phyloP scores from a whole-genome alignment of 2,888 invertebrate species.

The Acrocyrtus sp. region DNA sequence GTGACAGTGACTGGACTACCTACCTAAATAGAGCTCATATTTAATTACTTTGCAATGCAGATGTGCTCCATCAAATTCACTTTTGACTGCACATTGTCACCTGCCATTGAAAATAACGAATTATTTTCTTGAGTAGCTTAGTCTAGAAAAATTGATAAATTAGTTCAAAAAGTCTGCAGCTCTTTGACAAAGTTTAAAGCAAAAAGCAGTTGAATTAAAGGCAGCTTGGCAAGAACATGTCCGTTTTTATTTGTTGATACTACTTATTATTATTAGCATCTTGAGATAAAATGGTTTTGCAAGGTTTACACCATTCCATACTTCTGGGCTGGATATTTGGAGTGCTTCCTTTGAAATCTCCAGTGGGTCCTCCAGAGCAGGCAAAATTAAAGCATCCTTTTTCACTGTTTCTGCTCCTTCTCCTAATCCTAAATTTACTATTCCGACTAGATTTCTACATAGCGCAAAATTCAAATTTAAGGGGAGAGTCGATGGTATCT shows the following conservation, averaged over 20 bases:
- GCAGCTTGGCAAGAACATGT: too few relatives aligned
- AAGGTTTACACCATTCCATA: slow-evolving; percentile 32
- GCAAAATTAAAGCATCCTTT: slow-evolving; percentile 14
- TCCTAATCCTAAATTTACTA: slow-evolving; percentile 7
- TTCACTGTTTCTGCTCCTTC: slow-evolving; percentile 1
- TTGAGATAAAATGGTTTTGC: slow-evolving; percentile 44
- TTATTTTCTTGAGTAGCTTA: too few relatives aligned
- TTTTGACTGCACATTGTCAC: too few relatives aligned
- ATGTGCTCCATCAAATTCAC: too few relatives aligned
- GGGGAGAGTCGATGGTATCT: slow-evolving; percentile 22
- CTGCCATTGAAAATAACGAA: too few relatives aligned
- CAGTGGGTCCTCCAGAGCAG: slow-evolving; percentile 37
- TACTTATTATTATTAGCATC: background rate
- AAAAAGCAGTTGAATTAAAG: too few relatives aligned
- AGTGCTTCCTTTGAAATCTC: slow-evolving; percentile 31
- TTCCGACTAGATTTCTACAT: slow-evolving; percentile 48
- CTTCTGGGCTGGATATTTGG: slow-evolving; percentile 51
- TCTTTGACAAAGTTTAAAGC: too few relatives aligned
- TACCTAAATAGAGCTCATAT: too few relatives aligned
- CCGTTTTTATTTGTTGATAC: background rate
- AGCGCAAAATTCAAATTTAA: slow-evolving; percentile 13
- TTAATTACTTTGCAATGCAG: too few relatives aligned
- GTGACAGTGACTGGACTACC: too few relatives aligned
- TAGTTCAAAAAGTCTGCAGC: background rate
- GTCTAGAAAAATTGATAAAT: too few relatives aligned